A percentile compares a stretch with the other conserved stretches of the same genome.
Conservation (phyloP, 2,888 invertebrate species). For the Cataglyphis altisquamis region DNA sequence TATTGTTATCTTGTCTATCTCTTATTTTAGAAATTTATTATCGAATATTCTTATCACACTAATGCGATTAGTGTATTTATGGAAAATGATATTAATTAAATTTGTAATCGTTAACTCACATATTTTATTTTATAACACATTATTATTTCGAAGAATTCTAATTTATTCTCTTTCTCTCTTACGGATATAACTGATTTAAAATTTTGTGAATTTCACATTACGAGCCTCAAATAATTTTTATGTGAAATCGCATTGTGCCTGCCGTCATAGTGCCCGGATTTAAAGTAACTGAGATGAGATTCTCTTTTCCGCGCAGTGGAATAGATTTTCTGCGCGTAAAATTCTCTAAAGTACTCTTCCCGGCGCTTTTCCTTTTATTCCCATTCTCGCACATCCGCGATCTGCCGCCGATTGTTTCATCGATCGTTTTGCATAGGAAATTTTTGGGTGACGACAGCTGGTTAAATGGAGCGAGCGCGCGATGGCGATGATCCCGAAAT, state of each 20-base stretch:
- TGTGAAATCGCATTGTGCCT: slow-evolving; percentile 18
- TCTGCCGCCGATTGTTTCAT: slow-evolving; percentile 62
- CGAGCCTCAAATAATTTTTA: slow-evolving; percentile 14
- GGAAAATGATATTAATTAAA: background rate
- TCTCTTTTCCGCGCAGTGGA: slow-evolving; percentile 1
- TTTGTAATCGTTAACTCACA: background rate
- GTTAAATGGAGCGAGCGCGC: slow-evolving; percentile 59
- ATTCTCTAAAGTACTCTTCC: slow-evolving; percentile 41
- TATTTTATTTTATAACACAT: background rate
- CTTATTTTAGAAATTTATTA: background rate
- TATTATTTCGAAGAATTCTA: background rate
- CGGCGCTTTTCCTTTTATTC: slow-evolving; percentile 15
- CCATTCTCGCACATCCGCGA: slow-evolving; percentile 38
- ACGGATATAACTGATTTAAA: background rate
- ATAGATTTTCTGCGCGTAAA: slow-evolving; percentile 46
- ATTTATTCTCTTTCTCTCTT: background rate
- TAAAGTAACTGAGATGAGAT: background rate
- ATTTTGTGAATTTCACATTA: background rate
- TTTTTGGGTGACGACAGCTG: slow-evolving; percentile 52
- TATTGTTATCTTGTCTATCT: background rate
- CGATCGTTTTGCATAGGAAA: slow-evolving; percentile 53
- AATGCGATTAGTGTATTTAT: background rate
- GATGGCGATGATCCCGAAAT: slow-evolving; percentile 47
- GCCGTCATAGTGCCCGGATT: slow-evolving; percentile 21
- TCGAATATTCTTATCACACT: background rate